phyloP scores from a whole-genome alignment of 37 sponge, comb jelly and placozoan genomes.

The Corticium candelabrum region DNA sequence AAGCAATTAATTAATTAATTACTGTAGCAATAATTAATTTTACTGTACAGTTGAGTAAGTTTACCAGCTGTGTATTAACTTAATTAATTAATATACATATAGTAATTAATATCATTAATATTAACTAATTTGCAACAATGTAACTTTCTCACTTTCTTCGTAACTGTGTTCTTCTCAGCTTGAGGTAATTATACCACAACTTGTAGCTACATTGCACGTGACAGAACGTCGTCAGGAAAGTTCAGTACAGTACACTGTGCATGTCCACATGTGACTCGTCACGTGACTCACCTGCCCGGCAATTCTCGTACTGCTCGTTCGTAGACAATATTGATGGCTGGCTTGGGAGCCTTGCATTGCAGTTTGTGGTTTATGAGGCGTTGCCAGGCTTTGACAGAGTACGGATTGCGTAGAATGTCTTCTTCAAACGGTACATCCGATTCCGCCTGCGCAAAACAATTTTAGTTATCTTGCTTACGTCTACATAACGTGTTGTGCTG shows the following conservation, averaged over 20 bases:
- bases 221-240: background rate
- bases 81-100: too few relatives aligned
- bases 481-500: too few relatives aligned
- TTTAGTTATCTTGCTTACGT: too few relatives aligned
- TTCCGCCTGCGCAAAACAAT: constrained; percentile 49
- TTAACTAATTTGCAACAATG: too few relatives aligned
- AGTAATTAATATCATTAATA: background rate
- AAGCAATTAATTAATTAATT: too few relatives aligned
- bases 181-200: constrained; percentile 95
- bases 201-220: constrained; percentile 73
- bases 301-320: constrained; percentile 90
- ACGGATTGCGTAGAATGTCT: constrained; percentile 91
- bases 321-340: constrained; percentile 71
- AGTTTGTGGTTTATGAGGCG: constrained; percentile 89
- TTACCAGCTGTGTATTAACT: too few relatives aligned
- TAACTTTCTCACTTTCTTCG: constrained; percentile 32
- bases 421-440: constrained; percentile 89
- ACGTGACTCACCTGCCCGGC: constrained; percentile 69
- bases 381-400: constrained; percentile 89
- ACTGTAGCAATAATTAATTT: too few relatives aligned
- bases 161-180: constrained; percentile 66
- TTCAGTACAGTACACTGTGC: background rate
- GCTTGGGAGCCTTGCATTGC: constrained; percentile 36
- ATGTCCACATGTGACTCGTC: background rate
- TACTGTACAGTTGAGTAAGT: too few relatives aligned